These are phyloP conservation scores for Psittacula echo DNA, from an alignment of 2,797 vertebrate species.

Conservation along the genomic window DNA sequence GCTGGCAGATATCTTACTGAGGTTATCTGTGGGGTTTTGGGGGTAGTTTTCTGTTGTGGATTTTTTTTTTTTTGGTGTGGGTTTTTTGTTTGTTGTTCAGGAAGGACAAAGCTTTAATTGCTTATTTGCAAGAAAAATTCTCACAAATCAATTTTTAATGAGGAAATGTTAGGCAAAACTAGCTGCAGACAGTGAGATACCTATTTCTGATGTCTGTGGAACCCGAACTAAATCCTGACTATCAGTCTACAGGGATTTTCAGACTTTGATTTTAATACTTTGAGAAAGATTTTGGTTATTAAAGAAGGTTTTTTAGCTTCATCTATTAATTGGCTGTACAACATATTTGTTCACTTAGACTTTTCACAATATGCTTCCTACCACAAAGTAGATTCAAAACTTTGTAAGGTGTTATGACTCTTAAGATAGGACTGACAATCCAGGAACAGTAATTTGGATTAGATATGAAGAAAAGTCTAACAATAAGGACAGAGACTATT, in stretches of 20 bases:
- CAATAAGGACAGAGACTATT: background rate
- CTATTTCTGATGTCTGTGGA: background rate
- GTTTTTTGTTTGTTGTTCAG: background rate
- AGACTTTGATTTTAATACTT: background rate
- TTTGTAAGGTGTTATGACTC: background rate
- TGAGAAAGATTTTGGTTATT: background rate
- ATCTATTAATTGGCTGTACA: background rate
- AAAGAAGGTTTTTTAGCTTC: background rate
- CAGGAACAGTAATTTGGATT: background rate
- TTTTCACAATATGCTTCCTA: background rate
- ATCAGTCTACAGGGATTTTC: background rate
- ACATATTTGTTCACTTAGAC: background rate
- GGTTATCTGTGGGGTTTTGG: background rate
- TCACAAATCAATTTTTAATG: background rate
- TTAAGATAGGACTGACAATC: background rate
- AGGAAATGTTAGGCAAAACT: background rate
- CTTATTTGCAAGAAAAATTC: background rate
- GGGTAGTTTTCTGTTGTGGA: too few relatives aligned
- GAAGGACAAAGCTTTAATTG: background rate
- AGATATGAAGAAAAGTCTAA: background rate
- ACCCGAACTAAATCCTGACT: background rate
- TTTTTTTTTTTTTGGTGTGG: background rate
- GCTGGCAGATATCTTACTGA: background rate
- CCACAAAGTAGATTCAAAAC: background rate
- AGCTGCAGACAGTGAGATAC: background rate